Evolutionary conservation across 1,140 invertebrate species (phyloP), one percentile per base, ranked within the genome.

Genomic region (Ceratina japonica): DNA sequence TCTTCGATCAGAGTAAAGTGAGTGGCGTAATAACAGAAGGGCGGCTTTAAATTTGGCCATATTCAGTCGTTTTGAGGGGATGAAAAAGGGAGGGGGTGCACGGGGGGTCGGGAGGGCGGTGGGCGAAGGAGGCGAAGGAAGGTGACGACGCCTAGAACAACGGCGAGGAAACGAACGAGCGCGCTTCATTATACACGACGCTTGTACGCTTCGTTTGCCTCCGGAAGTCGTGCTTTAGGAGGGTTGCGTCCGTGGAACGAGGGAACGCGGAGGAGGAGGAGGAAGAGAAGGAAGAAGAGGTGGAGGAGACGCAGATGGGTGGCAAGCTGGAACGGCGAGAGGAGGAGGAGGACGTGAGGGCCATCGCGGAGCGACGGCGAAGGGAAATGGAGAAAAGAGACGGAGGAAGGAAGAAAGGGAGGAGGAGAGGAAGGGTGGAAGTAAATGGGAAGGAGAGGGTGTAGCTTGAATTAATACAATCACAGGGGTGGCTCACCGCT

Each of bases 131-230:
- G 59, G 52, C 69, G 27, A 12, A 64, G 70, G 51, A 79, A 64
- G 76, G 70, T 65, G 69, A 65, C 61, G 59, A 79, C 70, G 76
- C 52, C 51, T 79, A 62, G 62, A 71, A 74, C 76, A 79, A 69
- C 75, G 70, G 72, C 61, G 77, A 74, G 80, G 85, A 82, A 83
- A 85, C 85, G 78, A 83, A 91, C 87, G 89, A 88, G 88, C 89
- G 87, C 87, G 91, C 91, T 92, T 92, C 91, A 92, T 92, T 92
- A 92, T 92, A 91, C 90, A 88, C 90, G 91, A 92, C 87, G 89
- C 89, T 91, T 87, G 88, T 80, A 92, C 91, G 92, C 91, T 92
- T 92, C 92, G 92, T 92, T 92, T 92, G 90, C 88, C 89, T 81
- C 88, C 90, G 91, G 90, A 92, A 91, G 91, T 91, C 89, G 87